phyloP scores from a whole-genome alignment of 2,888 invertebrate species.

The Caradrina clavipalpis region DNA sequence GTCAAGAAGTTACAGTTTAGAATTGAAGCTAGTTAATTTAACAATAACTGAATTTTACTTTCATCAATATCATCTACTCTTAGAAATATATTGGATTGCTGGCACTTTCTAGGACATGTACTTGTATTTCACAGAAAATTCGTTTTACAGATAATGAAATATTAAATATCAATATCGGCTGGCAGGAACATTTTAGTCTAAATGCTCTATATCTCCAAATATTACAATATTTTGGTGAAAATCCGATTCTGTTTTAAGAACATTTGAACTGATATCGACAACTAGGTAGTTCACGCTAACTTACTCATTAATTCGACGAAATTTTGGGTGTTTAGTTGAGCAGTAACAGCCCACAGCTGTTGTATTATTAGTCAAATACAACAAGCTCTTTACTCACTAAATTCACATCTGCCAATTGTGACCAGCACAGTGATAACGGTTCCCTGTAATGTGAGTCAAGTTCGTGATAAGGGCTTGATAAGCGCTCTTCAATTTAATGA shows the following conservation, averaged over 20 bases:
- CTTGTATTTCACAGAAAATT: no score
- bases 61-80: no score
- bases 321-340: background rate
- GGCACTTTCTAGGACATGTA: background rate
- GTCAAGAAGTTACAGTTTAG: no score
- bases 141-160: background rate
- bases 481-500: conserved; percentile 6
- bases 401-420: conserved; percentile 48
- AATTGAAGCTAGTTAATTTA: no score
- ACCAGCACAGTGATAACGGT: conserved; percentile 48
- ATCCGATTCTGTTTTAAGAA: background rate
- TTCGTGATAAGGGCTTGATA: conserved; percentile 53
- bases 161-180: background rate
- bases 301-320: conserved; percentile 29
- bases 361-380: conserved; percentile 7
- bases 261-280: conserved; percentile 3
- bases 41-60: no score
- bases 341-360: conserved; percentile 11
- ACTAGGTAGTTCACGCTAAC: background rate
- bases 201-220: background rate
- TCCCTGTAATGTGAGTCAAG: conserved; percentile 62
- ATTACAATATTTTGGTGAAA: background rate
- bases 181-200: background rate
- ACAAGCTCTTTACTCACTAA: conserved; percentile 11
- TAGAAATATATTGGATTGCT: no score